Evolutionary conservation across 2,888 invertebrate species (phyloP).

Genomic region (Schizotus pectinicornis): DNA sequence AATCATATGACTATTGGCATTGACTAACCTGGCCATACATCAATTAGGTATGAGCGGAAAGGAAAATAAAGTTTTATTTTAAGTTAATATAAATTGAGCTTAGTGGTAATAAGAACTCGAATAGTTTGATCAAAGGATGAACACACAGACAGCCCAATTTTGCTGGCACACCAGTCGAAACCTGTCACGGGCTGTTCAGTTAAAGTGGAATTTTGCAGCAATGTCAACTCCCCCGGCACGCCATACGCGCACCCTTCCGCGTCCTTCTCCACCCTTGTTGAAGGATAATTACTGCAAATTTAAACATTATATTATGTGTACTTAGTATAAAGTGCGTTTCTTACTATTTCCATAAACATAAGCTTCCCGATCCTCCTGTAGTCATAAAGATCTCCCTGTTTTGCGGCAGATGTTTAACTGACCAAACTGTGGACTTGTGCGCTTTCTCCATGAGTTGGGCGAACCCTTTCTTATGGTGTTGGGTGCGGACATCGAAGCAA

Average conservation of each 20-base stretch:
- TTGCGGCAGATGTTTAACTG: constrained; percentile 87
- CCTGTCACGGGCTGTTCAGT: constrained; percentile 89
- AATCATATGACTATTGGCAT: too few species aligned
- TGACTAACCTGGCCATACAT: too few species aligned
- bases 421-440: constrained; percentile 84
- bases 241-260: constrained; percentile 75
- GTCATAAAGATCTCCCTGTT: constrained; percentile 93
- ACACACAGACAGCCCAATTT: constrained; percentile 84
- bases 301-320: neutral
- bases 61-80: neutral
- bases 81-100: constrained; percentile 73
- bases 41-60: too few species aligned
- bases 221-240: constrained; percentile 74
- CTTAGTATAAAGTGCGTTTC: constrained; percentile 38
- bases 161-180: constrained; percentile 92
- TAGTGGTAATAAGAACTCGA: constrained; percentile 86
- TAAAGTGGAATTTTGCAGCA: constrained; percentile 80
- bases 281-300: constrained; percentile 75
- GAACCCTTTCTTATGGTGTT: constrained; percentile 87
- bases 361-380: constrained; percentile 87
- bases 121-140: constrained; percentile 92
- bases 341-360: constrained; percentile 96
- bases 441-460: constrained; percentile 65
- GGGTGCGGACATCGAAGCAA: constrained; percentile 87
- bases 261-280: constrained; percentile 73